Percentiles rank a stretch among this genome's conserved stretches.
Evolutionary conservation across 2,888 invertebrate species (phyloP).

Genomic region (Branchellion lobata): DNA sequence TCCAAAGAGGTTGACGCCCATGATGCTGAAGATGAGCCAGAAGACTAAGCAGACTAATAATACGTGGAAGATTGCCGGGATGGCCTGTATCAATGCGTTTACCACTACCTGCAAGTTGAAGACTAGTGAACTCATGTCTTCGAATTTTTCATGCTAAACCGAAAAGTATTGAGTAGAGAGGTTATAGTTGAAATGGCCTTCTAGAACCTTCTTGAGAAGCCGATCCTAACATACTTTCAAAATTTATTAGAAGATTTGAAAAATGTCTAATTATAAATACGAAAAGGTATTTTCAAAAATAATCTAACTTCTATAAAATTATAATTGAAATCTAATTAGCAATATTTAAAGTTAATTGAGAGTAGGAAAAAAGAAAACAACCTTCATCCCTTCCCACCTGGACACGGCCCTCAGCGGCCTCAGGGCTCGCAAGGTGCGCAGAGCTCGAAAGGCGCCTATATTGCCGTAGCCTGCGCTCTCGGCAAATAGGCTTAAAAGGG

Average conservation of each 20-base stretch:
- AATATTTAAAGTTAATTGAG: background rate
- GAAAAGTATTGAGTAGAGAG: too few species aligned
- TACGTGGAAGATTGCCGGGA: slow-evolving; percentile 99
- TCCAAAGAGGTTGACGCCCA: slow-evolving; percentile 92
- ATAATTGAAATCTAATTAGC: too few species aligned
- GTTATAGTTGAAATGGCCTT: too few species aligned
- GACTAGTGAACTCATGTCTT: background rate
- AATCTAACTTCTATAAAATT: too few species aligned
- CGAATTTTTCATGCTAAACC: too few species aligned
- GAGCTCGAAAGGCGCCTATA: slow-evolving; percentile 98
- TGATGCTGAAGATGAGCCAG: slow-evolving; percentile 99
- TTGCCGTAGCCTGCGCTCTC: slow-evolving; percentile 79
- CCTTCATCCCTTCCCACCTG: slow-evolving; percentile 99
- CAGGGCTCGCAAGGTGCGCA: slow-evolving; percentile 95
- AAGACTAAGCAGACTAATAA: slow-evolving; percentile 97
- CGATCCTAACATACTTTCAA: background rate
- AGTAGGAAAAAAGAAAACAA: slow-evolving; percentile 58
- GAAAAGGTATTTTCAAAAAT: background rate
- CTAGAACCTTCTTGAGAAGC: too few species aligned
- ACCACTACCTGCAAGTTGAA: slow-evolving; percentile 70
- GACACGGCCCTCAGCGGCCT: slow-evolving; percentile 98
- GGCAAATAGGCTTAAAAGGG: slow-evolving; percentile 84
- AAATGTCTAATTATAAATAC: background rate
- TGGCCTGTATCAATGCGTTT: slow-evolving; percentile 96
- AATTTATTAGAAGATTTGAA: background rate